Conservation (phyloP, 1,140 invertebrate genomes). For the Melanaphis sacchari region DNA sequence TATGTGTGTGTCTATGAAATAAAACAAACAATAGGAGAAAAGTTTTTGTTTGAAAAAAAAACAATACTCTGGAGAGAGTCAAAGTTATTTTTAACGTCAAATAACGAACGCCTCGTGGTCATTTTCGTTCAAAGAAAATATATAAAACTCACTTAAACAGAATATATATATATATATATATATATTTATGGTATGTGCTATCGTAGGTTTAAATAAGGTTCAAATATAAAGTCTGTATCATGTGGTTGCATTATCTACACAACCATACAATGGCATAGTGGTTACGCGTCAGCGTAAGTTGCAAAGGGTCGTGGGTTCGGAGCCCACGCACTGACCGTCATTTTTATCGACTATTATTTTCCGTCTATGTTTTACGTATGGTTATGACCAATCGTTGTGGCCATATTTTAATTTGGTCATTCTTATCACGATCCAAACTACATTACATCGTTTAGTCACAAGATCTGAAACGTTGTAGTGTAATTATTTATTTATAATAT, state of each 20-base stretch:
- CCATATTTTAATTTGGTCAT: neutral
- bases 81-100: conserved; percentile 11
- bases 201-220: neutral
- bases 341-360: neutral
- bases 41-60: conserved; percentile 11
- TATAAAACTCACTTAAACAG: conserved; percentile 1
- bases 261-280: neutral
- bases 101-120: neutral
- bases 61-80: neutral
- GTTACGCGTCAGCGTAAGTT: neutral
- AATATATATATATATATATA: neutral
- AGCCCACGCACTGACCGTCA: neutral
- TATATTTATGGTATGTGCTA: neutral
- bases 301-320: neutral
- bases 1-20: neutral
- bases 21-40: neutral
- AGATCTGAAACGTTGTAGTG: neutral
- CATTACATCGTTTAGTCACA: neutral
- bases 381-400: neutral
- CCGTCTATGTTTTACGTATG: neutral
- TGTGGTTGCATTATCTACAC: neutral
- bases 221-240: neutral
- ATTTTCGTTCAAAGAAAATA: conserved; percentile 3
- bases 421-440: too few relatives aligned
- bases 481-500: neutral